A percentile compares a stretch with the other conserved stretches of the same genome.
phyloP scores from a whole-genome alignment of 2,797 vertebrate species.

The Buceros bicornis region DNA sequence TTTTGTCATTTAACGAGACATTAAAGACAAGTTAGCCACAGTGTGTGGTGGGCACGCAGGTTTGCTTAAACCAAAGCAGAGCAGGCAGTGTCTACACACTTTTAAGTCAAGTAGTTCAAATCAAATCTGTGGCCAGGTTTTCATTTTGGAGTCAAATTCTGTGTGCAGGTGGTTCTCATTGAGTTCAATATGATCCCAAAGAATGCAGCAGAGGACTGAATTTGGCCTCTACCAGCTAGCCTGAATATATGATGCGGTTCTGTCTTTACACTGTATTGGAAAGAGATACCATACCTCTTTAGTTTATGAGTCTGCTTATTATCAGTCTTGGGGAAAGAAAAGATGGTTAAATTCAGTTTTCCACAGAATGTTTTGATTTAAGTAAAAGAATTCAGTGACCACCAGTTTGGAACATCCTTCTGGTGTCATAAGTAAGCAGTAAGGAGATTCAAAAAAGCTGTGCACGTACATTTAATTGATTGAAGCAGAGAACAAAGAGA shows the following conservation, averaged over 20 bases:
- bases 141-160: constrained; percentile 28
- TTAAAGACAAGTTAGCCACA: neutral
- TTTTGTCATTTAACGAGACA: neutral
- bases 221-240: constrained; percentile 42
- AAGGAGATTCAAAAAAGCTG: constrained; percentile 53
- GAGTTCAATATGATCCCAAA: constrained; percentile 44
- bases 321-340: constrained; percentile 28
- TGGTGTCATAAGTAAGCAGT: constrained; percentile 40
- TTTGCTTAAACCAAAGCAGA: neutral
- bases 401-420: constrained; percentile 55
- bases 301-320: constrained; percentile 50
- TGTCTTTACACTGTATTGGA: constrained; percentile 32
- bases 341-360: constrained; percentile 60
- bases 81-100: neutral
- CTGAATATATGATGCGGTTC: constrained; percentile 14
- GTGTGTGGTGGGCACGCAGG: neutral
- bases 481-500: constrained; percentile 58
- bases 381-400: constrained; percentile 54
- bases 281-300: constrained; percentile 32
- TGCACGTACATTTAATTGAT: constrained; percentile 11
- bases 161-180: constrained; percentile 47
- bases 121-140: constrained; percentile 18
- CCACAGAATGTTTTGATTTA: constrained; percentile 65
- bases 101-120: constrained; percentile 24
- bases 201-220: constrained; percentile 32